phyloP scores from a whole-genome alignment of 2,113 vertebrate species.

The Microcebus lehilahytsara region DNA sequence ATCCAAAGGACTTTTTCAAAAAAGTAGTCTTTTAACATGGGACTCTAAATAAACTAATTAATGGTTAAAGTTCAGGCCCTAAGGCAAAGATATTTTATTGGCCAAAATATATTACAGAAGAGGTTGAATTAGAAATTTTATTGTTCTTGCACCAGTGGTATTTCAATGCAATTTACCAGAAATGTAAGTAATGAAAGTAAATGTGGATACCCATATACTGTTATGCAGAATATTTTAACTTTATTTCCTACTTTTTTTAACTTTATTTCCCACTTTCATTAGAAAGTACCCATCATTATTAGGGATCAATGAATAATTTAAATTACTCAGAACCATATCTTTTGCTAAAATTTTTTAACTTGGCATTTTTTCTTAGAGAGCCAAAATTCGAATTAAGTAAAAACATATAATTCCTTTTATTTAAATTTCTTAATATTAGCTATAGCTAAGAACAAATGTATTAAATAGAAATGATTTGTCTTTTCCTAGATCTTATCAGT shows the following conservation, averaged over 20 bases:
- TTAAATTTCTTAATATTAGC: not conserved
- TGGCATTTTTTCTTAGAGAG: not conserved
- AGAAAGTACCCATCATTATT: conserved; percentile 4
- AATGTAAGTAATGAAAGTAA: conserved; percentile 31
- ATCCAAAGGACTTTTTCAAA: not conserved
- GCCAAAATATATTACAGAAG: not conserved
- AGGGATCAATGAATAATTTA: not conserved
- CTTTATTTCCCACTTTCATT: conserved; percentile 2
- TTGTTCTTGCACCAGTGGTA: not conserved
- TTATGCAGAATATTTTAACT: conserved; percentile 25
- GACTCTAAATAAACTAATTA: conserved; percentile 21
- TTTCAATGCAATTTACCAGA: conserved; percentile 46
- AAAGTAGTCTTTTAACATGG: not conserved
- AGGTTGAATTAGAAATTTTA: not conserved
- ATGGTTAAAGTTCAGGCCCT: not conserved
- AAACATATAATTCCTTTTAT: not conserved
- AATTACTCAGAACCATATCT: not conserved
- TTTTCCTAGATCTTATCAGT: not conserved
- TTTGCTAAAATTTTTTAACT: conserved; percentile 6
- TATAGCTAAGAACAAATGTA: not conserved
- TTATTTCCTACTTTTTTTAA: not conserved
- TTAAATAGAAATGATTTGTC: not conserved
- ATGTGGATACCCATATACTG: not conserved
- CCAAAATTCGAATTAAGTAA: not conserved
- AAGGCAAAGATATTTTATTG: conserved; percentile 13